Evolutionary conservation across 1,140 invertebrate genomes (phyloP), one percentile per base, ranked within the genome.

Genomic region (Melanaphis sacchari): DNA sequence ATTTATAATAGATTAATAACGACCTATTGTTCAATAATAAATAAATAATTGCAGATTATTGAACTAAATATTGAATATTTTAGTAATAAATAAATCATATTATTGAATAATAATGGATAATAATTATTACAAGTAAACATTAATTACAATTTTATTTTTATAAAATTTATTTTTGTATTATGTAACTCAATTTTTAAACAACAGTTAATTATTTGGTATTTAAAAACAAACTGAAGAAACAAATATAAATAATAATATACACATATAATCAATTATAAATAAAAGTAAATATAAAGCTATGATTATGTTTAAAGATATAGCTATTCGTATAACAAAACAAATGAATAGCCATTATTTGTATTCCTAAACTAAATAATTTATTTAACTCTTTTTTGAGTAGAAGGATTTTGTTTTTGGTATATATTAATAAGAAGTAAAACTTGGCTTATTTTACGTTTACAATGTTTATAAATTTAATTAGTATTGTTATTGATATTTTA

Each of bases 401-500:
- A 8, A 11, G 46, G 7, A 24, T 87, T 89, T 89, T 40, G 2
- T 88, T 88, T 89, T 54, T 89, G 24, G 22, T 22, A 54, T 54
- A 22, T 40, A 89, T 89, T 89, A 54, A 18, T 15, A 52, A 89
- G 22, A 89, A 15, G 36, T 9, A 40, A 54, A 54, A 89, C 43
- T 88, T 52, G 36, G 49, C 36, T 52, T 52, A 24, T 40, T 89
- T 54, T 43, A 36, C 24, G 49, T 89, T 38, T 24, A 26, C 49
- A 11, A 15, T 76, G n/a, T 66, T 92, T 92, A 82, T 15, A 43
- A 46, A 81, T 92, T 82, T 92, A 92, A 92, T 92, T 92, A 84
- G 43, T 49, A 49, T 52, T 82, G 76, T 92, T 82, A 92, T 92
- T 84, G 66, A 92, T 81, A 92, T 92, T 84, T 92, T 92, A 38